phyloP scores from a whole-genome alignment of 2,113 vertebrate genomes.

The Melanerpes formicivorus region DNA sequence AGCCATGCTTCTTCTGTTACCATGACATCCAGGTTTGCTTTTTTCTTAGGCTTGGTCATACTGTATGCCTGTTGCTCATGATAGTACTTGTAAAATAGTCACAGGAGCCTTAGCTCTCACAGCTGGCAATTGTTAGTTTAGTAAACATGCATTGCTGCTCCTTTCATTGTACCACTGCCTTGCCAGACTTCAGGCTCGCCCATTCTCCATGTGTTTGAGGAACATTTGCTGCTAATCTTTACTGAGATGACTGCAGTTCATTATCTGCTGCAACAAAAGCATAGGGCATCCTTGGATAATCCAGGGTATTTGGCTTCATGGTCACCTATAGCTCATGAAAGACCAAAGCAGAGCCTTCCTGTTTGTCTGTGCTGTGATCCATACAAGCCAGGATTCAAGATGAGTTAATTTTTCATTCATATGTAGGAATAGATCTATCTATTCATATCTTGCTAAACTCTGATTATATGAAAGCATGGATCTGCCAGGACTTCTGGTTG shows the following conservation, averaged over 20 bases:
- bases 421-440: not conserved
- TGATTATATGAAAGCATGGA: not conserved
- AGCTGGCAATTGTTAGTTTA: not conserved
- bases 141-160: not conserved
- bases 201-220: not conserved
- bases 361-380: not conserved
- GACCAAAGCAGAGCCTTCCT: not conserved
- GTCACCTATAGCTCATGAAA: not conserved
- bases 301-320: not conserved
- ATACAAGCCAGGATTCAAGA: not conserved
- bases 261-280: not conserved
- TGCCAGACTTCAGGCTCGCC: rapidly evolving
- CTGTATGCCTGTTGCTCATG: not conserved
- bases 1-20: not conserved
- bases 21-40: not conserved
- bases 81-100: not conserved
- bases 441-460: not conserved
- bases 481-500: not conserved
- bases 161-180: not conserved
- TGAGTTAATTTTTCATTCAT: not conserved
- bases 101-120: not conserved
- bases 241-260: not conserved
- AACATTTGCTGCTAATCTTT: not conserved
- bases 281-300: not conserved
- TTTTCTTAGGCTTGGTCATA: not conserved